Base-by-base conservation (phyloP, 2,113 vertebrate genomes). In the Barbus barbus region DNA sequence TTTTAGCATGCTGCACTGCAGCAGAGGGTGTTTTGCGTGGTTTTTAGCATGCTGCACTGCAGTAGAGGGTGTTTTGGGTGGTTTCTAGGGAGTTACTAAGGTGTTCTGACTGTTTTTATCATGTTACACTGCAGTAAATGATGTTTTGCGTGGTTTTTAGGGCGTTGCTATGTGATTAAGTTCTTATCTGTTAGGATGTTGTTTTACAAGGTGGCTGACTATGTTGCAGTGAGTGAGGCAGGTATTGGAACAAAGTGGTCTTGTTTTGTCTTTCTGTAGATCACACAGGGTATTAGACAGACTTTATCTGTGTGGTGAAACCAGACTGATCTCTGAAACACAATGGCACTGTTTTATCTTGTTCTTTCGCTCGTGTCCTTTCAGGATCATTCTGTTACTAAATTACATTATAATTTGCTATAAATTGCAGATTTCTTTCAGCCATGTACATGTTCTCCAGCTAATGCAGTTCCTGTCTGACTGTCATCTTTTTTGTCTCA, bases 381-480 rank as follows among this genome's bases (percentile, higher is more conserved):
- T 58, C 7, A 58, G 22, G 22, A n/a, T n/a, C 22, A 9, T 58
- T 58, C 22, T 58, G 22, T 11, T n/a, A 58, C 53, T n/a, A 58
- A 20, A 31, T 69, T 20, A 69, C 31, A 33, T 69, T 69, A 69
- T 36, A 31, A 69, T 69, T 69, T 22, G 26, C 28, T 20, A 2
- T 36, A 69, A 69, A 69, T 36, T 69, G 65, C 28, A 69, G 28
- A 69, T 69, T 69, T 69, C 31, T n/a, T 33, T 67, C 24, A 69
- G 65, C 60, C 60, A 63, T 14, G 60, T 6, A 36, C 60, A 28
- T 69, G 65, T 36, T 36, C 65, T 69, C 65, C 65, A 69, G 31
- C 31, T 69, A 69, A 69, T 69, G 65, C 65, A 69, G 16, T 63
- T 26, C 24, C 60, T 14, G 24, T 12, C 24, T 63, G 60, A 69